Conservation (phyloP, 35 echinoderm and acorn worm species). For the Acanthaster planci region DNA sequence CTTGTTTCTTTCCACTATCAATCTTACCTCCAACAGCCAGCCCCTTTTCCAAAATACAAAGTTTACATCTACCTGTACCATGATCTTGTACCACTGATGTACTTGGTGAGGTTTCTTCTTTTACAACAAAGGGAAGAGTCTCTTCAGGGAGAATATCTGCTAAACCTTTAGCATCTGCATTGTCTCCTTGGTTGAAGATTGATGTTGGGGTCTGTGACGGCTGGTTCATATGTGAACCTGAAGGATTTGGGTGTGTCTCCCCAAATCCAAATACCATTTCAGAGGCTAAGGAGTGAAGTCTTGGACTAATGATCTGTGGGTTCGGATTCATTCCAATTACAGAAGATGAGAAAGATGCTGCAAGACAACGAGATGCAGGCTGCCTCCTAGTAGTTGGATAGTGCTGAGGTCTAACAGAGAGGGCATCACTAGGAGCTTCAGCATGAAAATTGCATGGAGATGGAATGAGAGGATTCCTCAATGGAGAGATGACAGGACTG, state of each 20-base stretch:
- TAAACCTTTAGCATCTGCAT: not conserved
- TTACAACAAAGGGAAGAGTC: not conserved
- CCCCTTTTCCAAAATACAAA: no score
- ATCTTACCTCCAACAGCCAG: no score
- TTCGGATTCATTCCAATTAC: not conserved
- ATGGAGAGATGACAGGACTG: conserved; percentile 29
- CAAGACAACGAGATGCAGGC: conserved; percentile 4
- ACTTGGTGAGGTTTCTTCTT: not conserved
- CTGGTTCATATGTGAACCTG: not conserved
- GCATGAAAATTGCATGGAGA: conserved; percentile 52
- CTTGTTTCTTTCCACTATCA: no score
- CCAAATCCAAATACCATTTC: conserved; percentile 12
- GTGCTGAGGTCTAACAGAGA: conserved; percentile 57
- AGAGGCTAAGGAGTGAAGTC: not conserved
- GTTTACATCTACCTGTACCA: no score
- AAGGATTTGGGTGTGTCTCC: not conserved
- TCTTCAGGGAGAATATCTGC: not conserved
- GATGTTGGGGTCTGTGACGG: not conserved
- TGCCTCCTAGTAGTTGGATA: not conserved
- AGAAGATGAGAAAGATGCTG: conserved; percentile 3
- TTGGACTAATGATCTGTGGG: conserved; percentile 2
- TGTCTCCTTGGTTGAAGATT: no score
- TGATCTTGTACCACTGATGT: no score
- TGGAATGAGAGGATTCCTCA: conserved; percentile 47
- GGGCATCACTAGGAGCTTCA: conserved; percentile 42